Percentiles rank a stretch among this genome's conserved stretches.
Conservation (phyloP, 2,888 invertebrate species). For the Trachelus stipa region DNA sequence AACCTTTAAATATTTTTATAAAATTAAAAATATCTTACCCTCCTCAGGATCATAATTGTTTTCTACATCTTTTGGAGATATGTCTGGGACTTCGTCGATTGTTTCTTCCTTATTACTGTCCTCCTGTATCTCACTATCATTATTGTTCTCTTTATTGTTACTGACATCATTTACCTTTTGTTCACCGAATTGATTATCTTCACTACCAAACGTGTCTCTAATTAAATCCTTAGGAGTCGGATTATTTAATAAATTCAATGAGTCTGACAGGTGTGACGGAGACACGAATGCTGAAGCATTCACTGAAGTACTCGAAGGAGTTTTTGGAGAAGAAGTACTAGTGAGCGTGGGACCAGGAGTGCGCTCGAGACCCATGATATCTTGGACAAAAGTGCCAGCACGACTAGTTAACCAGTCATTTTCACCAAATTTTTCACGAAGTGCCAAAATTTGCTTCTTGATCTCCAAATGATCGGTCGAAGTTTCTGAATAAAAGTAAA, state of each 20-base stretch:
- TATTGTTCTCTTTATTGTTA: neutral
- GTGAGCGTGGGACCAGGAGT: slow-evolving; percentile 36
- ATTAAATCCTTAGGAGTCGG: slow-evolving; percentile 10
- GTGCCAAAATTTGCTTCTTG: slow-evolving; percentile 71
- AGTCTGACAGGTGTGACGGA: neutral
- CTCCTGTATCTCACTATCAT: slow-evolving; percentile 8
- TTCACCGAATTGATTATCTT: slow-evolving; percentile 32
- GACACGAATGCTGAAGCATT: neutral
- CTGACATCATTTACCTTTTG: slow-evolving; percentile 32
- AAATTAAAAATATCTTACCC: slow-evolving; percentile 37
- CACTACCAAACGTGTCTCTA: slow-evolving; percentile 19
- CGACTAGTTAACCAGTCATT: slow-evolving; percentile 72
- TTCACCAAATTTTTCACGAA: slow-evolving; percentile 72
- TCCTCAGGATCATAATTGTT: slow-evolving; percentile 49
- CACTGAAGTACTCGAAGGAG: slow-evolving; percentile 6
- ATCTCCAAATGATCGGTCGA: slow-evolving; percentile 70
- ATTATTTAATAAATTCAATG: slow-evolving; percentile 7
- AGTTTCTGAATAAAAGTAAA: slow-evolving; percentile 43
- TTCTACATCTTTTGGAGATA: slow-evolving; percentile 18
- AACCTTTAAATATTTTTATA: neutral
- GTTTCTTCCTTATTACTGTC: neutral
- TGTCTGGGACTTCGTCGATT: neutral
- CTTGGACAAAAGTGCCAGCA: slow-evolving; percentile 69
- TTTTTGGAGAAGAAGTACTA: slow-evolving; percentile 37
- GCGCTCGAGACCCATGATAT: slow-evolving; percentile 69